phyloP scores from a whole-genome alignment of 2,888 invertebrate genomes.

The Apodemia mormo region DNA sequence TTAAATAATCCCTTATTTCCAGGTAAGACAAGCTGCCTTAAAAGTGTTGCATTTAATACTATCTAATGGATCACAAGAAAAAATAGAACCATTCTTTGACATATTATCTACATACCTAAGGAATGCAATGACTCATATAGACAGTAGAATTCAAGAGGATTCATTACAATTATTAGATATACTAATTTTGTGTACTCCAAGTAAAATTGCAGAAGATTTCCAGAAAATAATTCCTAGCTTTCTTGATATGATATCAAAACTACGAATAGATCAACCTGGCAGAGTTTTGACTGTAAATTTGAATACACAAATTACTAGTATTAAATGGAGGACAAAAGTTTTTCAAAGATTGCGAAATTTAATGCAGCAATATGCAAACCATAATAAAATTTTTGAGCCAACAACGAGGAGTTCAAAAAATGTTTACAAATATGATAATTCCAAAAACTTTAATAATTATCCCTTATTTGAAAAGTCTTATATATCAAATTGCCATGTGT shows the following conservation, averaged over 20 bases:
- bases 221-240: conserved; percentile 89
- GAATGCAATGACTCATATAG: conserved; percentile 95
- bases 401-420: conserved; percentile 35
- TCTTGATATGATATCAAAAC: conserved; percentile 91
- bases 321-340: conserved; percentile 90
- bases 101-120: conserved; percentile 89
- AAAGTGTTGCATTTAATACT: conserved; percentile 80
- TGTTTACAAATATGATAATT: conserved; percentile 50
- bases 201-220: conserved; percentile 84
- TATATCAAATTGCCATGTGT: conserved; percentile 59
- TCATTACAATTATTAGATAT: conserved; percentile 90
- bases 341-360: conserved; percentile 85
- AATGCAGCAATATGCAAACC: conserved; percentile 57
- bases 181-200: conserved; percentile 85
- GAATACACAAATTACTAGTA: conserved; percentile 86
- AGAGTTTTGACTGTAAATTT: conserved; percentile 86
- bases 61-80: conserved; percentile 61
- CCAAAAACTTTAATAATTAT: conserved; percentile 52
- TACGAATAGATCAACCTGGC: conserved; percentile 84
- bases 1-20: conserved; percentile 21
- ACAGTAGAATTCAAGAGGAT: conserved; percentile 90
- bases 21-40: conserved; percentile 80
- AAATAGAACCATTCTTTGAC: conserved; percentile 87
- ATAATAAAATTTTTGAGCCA: conserved; percentile 47
- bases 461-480: conserved; percentile 58